Evolutionary conservation across 2,113 vertebrate species (phyloP).

Genomic region (Sebastes schlegelii): DNA sequence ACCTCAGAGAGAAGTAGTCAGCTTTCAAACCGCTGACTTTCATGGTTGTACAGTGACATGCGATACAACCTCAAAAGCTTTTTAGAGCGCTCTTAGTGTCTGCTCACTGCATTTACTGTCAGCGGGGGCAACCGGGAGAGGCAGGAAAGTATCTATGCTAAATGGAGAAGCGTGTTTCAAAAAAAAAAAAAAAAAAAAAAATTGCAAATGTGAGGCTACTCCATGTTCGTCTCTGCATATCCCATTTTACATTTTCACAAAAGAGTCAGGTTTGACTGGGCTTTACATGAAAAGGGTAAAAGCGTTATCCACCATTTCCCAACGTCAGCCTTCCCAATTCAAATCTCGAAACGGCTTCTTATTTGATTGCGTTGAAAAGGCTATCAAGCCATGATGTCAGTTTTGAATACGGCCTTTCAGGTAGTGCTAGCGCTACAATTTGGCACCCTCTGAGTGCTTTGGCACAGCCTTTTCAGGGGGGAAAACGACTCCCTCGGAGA

Average conservation of each 20-base stretch:
- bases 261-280: neutral
- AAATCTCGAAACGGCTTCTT: constrained; percentile 30
- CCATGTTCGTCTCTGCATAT: constrained; percentile 28
- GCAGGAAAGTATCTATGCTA: constrained; percentile 28
- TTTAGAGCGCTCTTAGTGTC: constrained; percentile 47
- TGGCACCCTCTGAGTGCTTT: constrained; percentile 39
- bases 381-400: constrained; percentile 36
- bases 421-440: constrained; percentile 30
- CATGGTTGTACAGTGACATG: constrained; percentile 51
- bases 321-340: constrained; percentile 24
- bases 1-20: constrained; percentile 46
- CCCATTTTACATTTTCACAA: constrained; percentile 24
- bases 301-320: constrained; percentile 3
- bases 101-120: constrained; percentile 43
- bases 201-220: constrained; percentile 19
- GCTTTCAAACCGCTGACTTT: constrained; percentile 60
- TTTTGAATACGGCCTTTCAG: constrained; percentile 57
- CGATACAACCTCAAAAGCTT: constrained; percentile 64
- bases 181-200: constrained; percentile 3
- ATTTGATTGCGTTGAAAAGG: constrained; percentile 50
- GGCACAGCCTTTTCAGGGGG: constrained; percentile 42
- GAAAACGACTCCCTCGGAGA: constrained; percentile 41
- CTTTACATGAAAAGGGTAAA: constrained; percentile 34
- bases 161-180: constrained; percentile 19
- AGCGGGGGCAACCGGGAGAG: constrained; percentile 14